Base-by-base conservation (phyloP, 2,113 vertebrate species). In the Rhombomys opimus region DNA sequence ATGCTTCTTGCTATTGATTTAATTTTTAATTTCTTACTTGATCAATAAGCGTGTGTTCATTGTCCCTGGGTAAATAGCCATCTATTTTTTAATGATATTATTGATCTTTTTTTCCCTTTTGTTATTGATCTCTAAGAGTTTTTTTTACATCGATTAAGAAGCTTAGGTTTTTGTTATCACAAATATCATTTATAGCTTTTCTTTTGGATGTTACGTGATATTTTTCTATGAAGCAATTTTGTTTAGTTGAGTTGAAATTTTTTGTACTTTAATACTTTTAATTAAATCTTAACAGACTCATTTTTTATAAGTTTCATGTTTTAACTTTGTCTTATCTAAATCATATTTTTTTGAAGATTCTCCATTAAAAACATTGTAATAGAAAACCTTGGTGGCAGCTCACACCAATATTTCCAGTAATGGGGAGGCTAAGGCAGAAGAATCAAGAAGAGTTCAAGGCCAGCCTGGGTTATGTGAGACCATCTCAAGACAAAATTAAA, bases 121-220 rank as follows among this genome's bases (percentile, higher is more conserved):
- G n/a, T 87, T 90, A 85, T 1, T 95, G 41, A 78, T 76, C 35
- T 70, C 22, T 77, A 50, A 30, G 61, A 52, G 9, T 75, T 52
- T n/a, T 93, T 63, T 92, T 46, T 46, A 46, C 46, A n/a, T 30
- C 61, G 73, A 77, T 80, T 50, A 96, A 95, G 22, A 84, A 95
- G 73, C 59, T 12, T 57, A 87, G 46, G 13, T 23, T 5, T 91
- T 91, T 95, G 23, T 12, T 75, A 54, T 63, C 38, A 65, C 14
- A 96, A 32, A 46, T 30, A 87, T 50, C 87, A 61, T 93, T 94
- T 93, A 5, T 70, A 46, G 17, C n/a, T 72, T 95, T n/a, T 54
- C 72, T 93, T 96, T 76, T 86, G n/a, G 91, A 4, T 75, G 7
- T 57, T 80, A 52, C 38, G 30, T 59, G 9, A 67, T 87, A 91